Percentiles rank a stretch among this genome's conserved stretches.
Conservation (phyloP, 2,888 invertebrate species). For the Yponomeuta cagnagella region DNA sequence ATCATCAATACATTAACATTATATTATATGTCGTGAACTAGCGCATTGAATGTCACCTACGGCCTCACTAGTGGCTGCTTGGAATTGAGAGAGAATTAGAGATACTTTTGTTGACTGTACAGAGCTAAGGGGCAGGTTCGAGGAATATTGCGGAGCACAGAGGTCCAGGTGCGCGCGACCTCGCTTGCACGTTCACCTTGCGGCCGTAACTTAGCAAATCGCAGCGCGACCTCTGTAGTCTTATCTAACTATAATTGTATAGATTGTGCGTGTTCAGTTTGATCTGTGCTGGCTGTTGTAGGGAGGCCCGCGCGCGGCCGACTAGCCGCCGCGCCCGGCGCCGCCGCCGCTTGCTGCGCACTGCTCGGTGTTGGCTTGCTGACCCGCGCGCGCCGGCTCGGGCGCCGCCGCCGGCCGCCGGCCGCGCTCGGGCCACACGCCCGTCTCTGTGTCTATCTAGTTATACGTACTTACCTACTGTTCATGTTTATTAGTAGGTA, state of each 20-base stretch:
- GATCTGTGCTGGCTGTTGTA: background rate
- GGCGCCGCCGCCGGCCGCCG: background rate
- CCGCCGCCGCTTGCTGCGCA: background rate
- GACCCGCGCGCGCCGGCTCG: background rate
- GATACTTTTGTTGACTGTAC: conserved; percentile 40
- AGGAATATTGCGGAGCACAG: conserved; percentile 47
- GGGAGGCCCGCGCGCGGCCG: conserved; percentile 1
- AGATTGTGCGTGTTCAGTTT: background rate
- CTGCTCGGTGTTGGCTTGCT: background rate
- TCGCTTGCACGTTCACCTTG: background rate
- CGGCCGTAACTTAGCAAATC: background rate
- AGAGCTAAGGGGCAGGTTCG: conserved; percentile 34
- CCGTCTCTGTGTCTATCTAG: background rate
- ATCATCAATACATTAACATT: conserved; percentile 42
- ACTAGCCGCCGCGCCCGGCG: background rate
- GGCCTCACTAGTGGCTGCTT: conserved; percentile 55
- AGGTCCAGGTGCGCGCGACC: conserved; percentile 32
- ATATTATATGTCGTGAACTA: conserved; percentile 10
- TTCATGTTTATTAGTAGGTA: background rate
- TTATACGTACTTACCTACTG: background rate
- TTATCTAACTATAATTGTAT: background rate
- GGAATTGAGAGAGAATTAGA: conserved; percentile 27
- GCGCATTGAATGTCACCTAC: conserved; percentile 21
- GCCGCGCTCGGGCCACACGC: background rate
- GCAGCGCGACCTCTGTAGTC: conserved; percentile 8